Conservation (phyloP, 2,888 invertebrate species). For the Fragum whitleyi region DNA sequence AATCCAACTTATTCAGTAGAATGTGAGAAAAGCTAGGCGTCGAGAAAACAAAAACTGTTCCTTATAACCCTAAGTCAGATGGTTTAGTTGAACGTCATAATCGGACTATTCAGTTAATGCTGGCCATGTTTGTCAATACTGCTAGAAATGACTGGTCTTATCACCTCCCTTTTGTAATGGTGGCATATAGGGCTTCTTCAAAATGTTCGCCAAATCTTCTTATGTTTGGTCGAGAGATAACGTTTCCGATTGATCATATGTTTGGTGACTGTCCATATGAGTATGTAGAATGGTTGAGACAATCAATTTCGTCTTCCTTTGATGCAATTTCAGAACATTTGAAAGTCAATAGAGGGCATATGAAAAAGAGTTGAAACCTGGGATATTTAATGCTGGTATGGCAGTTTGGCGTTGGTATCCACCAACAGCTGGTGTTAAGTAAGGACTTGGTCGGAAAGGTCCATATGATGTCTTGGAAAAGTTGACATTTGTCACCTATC, state of each 20-base stretch:
- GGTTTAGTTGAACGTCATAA: constrained; percentile 47
- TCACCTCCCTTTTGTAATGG: constrained; percentile 41
- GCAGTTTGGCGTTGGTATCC: no score
- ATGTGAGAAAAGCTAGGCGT: constrained; percentile 34
- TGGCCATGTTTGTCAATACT: constrained; percentile 43
- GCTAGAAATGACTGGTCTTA: no score
- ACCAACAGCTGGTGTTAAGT: constrained; percentile 24
- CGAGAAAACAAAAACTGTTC: constrained; percentile 35
- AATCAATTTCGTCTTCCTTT: constrained; percentile 7
- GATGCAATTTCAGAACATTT: not conserved
- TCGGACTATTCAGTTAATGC: constrained; percentile 33
- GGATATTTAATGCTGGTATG: no score
- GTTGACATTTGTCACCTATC: constrained; percentile 34
- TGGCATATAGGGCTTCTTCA: constrained; percentile 36
- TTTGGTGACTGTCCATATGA: constrained; percentile 22
- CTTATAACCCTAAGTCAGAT: constrained; percentile 34
- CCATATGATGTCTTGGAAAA: constrained; percentile 34
- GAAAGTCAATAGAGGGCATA: constrained; percentile 11
- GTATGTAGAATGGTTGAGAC: constrained; percentile 25
- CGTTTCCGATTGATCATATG: constrained; percentile 22
- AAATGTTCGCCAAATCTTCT: constrained; percentile 42
- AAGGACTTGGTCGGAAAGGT: constrained; percentile 48
- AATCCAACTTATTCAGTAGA: constrained; percentile 38
- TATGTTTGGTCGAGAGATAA: constrained; percentile 20
- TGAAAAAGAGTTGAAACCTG: constrained; percentile 19